Evolutionary conservation across 1,140 invertebrate genomes (phyloP).

Genomic region (Drosophila punjabiensis): DNA sequence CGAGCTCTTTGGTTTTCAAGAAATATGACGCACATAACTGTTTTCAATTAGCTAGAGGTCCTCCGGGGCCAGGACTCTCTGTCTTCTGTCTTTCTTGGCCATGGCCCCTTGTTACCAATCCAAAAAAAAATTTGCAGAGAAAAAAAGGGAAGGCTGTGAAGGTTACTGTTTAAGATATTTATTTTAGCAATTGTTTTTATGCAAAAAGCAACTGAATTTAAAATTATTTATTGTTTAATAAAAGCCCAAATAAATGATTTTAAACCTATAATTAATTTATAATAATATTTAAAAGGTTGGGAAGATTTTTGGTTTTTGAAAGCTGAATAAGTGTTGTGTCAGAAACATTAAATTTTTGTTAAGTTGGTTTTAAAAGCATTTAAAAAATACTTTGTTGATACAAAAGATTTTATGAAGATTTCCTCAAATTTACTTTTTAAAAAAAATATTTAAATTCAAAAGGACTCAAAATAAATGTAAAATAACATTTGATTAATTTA

Average conservation of each 20-base stretch:
- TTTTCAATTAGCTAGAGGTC: slow-evolving; percentile 70
- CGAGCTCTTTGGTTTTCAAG: slow-evolving; percentile 50
- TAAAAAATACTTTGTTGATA: no score
- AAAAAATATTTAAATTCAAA: no score
- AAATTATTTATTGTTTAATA: not conserved
- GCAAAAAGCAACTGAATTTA: not conserved
- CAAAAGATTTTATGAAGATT: no score
- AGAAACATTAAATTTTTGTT: no score
- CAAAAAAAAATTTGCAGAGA: not conserved
- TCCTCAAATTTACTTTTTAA: no score
- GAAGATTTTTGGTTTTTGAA: no score
- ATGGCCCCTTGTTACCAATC: not conserved
- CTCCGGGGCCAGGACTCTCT: slow-evolving; percentile 34
- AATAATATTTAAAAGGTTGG: not conserved
- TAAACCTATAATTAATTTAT: not conserved
- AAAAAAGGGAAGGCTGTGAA: not conserved
- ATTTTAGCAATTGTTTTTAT: not conserved
- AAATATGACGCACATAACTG: slow-evolving; percentile 65
- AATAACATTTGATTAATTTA: no score
- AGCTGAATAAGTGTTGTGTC: no score
- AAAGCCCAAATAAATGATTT: no score
- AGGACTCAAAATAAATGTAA: no score
- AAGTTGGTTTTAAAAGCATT: no score
- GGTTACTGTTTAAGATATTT: not conserved
- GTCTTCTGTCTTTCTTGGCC: slow-evolving; percentile 22